Base-by-base conservation (phyloP, 2,113 vertebrate species). In the Rhineura floridana region DNA sequence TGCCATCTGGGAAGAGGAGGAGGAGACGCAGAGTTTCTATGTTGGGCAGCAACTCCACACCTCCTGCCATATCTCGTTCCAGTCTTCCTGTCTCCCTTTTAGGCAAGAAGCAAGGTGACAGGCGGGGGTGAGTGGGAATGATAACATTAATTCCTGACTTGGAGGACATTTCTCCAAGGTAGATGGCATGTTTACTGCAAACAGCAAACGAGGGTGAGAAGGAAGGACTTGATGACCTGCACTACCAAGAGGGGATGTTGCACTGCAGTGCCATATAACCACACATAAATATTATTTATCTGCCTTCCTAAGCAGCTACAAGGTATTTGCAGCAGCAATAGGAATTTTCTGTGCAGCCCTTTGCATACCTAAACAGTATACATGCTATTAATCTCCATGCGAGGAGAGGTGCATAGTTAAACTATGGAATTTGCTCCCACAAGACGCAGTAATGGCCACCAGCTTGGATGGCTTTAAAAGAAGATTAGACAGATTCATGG, bases 321-420 rank as follows among this genome's bases (percentile, higher is more conserved):
- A 46, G 81, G 55, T 80, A 89, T 6, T 48, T 91, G 89, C 79
- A 70, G 17, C 82, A 80, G 59, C 70, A 90, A 46, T 62, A 90
- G 72, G 85, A 87, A 88, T 4, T 91, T 92, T 93, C 55, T 33
- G 21, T 63, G 67, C 79, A 89, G 89, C 83, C 67, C 11, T 10
- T 6, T 28, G 42, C 91, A 85, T 63, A 86, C 87, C 36, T 86
- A 92, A 89, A 55, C 76, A 86, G 6, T 79, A 85, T 17, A 9
- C 30, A 90, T 85, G 33, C 69, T 90, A 85, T 93, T 93, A 92
- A 86, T 93, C 69, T 91, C 91, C 78, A 30, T 36, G 78, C 76
- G 67, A 30, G 30, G 78, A 83, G n/a, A 46, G 23, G 33, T 87
- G n/a, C n/a, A n/a, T n/a, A n/a, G n/a, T n/a, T n/a, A n/a, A n/a